Evolutionary conservation across 92 coral and sea anemone species (phyloP), one percentile per base, ranked within the genome.

Genomic region (Anthopleura xanthogrammica): DNA sequence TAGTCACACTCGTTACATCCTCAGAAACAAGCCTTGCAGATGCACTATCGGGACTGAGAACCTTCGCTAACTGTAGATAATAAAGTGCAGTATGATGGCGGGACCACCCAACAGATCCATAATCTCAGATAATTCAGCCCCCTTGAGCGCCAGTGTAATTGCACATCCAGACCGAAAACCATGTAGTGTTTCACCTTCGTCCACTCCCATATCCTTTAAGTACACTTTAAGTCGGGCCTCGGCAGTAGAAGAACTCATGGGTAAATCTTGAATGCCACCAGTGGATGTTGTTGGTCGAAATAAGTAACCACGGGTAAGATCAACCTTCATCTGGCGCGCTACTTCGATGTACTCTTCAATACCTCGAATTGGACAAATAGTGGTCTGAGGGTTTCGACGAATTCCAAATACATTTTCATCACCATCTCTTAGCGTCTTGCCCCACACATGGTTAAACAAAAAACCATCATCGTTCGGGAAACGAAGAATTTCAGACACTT

Each of bases 371-470:
- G 85, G 89, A 48, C 92, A 89, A 29, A 89, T 82, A n/a, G 75
- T 65, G 20, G 36, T 77, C 46, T 86, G 77, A 16, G 87, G 70
- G 65, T 90, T 87, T 2, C 88, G 66, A 3, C 90, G 82, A 13
- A 86, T 80, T 1, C 90, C 90, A 74, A 90, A 90, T 4, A 86
- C 82, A 74, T 90, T 90, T 0, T 29, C 36, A 5, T 83, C 78
- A 12, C 88, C 92, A 74, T 90, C 90, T 12, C 88, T 60, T 20
- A 88, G 36, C 20, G 92, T 76, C 57, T 81, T 89, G 13, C 89
- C 89, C 92, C 92, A 89, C 12, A 89, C 70, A 55, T 82, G 87
- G 79, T 89, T 86, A 64, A 86, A 89, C 12, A 89, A 80, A 29
- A 82, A 52, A 0, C 92, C 85, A 46, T 86, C 85, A 40, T 89